phyloP scores from a whole-genome alignment of 2,797 vertebrate species.

The Pseudocheirus occidentalis region DNA sequence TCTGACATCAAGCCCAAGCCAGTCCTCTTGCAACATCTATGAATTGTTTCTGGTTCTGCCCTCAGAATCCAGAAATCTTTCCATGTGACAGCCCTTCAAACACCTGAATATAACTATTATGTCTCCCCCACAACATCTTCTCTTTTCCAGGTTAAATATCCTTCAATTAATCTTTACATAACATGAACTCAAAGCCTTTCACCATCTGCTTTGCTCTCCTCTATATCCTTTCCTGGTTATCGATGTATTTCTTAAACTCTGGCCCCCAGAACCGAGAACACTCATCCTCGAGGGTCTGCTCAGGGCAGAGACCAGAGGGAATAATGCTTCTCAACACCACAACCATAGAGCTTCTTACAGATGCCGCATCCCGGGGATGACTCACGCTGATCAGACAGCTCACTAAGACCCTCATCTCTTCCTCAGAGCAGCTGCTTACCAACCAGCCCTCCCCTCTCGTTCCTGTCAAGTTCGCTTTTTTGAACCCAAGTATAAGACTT shows the following conservation, averaged over 20 bases:
- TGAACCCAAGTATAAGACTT: neutral
- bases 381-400: neutral
- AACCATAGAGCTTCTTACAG: neutral
- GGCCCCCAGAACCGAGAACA: neutral
- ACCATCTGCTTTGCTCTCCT: neutral
- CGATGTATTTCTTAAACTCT: neutral
- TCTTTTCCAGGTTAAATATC: neutral
- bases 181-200: neutral
- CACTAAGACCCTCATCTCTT: neutral
- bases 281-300: neutral
- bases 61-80: neutral
- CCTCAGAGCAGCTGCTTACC: neutral
- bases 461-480: neutral
- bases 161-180: neutral
- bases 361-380: neutral
- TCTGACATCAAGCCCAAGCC: neutral
- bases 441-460: neutral
- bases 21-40: neutral
- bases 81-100: neutral
- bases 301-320: neutral
- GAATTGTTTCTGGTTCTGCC: neutral
- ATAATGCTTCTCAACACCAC: neutral
- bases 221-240: neutral
- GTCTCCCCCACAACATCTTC: neutral
- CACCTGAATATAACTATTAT: neutral